phyloP scores from a whole-genome alignment of 2,797 vertebrate genomes.

The Ceryle rudis region DNA sequence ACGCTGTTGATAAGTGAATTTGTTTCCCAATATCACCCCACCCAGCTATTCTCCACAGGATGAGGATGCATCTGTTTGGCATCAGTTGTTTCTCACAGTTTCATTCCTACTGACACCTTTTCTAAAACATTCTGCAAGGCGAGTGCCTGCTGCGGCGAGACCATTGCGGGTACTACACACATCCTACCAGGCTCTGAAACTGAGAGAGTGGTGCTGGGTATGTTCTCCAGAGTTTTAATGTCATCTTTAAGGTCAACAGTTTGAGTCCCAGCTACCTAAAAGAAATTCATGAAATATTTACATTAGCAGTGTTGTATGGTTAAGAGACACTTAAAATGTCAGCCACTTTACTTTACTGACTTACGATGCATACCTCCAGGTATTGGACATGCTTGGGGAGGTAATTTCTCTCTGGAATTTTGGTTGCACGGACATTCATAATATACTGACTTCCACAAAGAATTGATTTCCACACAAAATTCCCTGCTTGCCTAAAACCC shows the following conservation, averaged over 20 bases:
- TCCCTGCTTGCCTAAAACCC: constrained; percentile 80
- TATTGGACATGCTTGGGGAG: constrained; percentile 68
- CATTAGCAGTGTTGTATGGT: constrained; percentile 2
- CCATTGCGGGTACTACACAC: rapidly evolving
- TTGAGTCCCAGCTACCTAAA: neutral
- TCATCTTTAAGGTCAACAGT: neutral
- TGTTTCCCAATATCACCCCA: neutral
- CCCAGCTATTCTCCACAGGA: neutral
- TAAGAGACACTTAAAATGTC: constrained; percentile 76
- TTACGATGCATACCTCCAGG: constrained; percentile 61
- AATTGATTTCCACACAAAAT: constrained; percentile 85
- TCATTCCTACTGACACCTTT: neutral
- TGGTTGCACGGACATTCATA: constrained; percentile 76
- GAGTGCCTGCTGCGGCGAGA: rapidly evolving
- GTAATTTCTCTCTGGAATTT: constrained; percentile 83
- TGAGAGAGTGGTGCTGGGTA: rapidly evolving
- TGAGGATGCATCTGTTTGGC: neutral
- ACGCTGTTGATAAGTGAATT: neutral
- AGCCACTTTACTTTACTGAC: constrained; percentile 65
- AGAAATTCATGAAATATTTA: constrained; percentile 21
- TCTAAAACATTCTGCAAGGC: neutral
- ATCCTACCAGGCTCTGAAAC: neutral
- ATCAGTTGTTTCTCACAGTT: neutral
- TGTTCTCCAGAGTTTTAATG: neutral
- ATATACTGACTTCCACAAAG: constrained; percentile 80